Percentiles rank a stretch among this genome's conserved stretches.
Conservation (phyloP, 2,113 vertebrate species). For the Chamaetylas fuelleborni region DNA sequence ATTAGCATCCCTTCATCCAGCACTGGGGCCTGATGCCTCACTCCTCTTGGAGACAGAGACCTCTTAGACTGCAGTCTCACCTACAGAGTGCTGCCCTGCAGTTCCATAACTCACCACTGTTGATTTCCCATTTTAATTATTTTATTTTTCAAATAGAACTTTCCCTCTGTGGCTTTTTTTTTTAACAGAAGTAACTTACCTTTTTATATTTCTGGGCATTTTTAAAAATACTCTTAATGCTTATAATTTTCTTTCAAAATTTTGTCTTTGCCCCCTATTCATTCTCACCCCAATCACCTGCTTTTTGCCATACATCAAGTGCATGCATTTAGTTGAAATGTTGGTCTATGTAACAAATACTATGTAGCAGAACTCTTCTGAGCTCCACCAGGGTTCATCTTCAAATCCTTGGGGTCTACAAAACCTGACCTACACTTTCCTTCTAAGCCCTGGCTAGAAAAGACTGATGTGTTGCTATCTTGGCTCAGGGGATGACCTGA, state of each 20-base stretch:
- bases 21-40: accelerated
- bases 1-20: neutral
- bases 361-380: neutral
- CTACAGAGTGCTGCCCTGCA: neutral
- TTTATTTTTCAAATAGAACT: neutral
- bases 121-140: neutral
- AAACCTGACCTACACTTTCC: neutral
- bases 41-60: neutral
- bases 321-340: neutral
- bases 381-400: neutral
- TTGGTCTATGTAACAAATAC: neutral
- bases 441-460: neutral
- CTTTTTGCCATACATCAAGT: neutral
- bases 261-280: neutral
- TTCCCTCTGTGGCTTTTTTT: neutral
- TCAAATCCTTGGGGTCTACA: neutral
- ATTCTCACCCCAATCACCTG: neutral
- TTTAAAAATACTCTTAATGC: neutral
- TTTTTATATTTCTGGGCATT: neutral
- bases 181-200: neutral
- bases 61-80: neutral
- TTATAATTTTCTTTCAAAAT: neutral
- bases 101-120: neutral
- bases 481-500: constrained; percentile 91
- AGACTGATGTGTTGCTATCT: neutral